Base-by-base conservation (phyloP, 1,140 invertebrate genomes). In the Drosophila fuyamai region DNA sequence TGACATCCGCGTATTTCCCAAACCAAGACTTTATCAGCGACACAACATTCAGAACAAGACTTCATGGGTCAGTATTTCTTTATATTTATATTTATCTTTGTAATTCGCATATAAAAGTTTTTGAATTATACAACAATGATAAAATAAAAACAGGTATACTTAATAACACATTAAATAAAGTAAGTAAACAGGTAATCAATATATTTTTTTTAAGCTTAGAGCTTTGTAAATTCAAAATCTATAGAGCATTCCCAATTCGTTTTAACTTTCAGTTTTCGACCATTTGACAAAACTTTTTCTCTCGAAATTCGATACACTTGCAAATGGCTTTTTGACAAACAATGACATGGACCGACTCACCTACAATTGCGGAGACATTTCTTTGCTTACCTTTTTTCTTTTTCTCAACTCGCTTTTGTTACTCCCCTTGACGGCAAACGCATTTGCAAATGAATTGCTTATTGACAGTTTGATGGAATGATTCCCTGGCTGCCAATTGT, bases 401-500 rank as follows among this genome's bases (percentile, higher is more conserved):
- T 47, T 32, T 51, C 55, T 66, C 48, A 35, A 43, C 38, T 65
- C 16, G 59, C 40, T 18, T 41, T 44, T 54, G 48, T 50, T 38
- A 41, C 47, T 53, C 43, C 65, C 73, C 53, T 62, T 53, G 74
- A 62, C 61, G 76, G 71, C 53, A 62, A 73, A 73, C 62, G 73
- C 84, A 84, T 89, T 89, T 89, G 84, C 84, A 89, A 89, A 89
- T 89, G 84, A 89, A 89, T 84, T 83, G 84, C 84, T 89, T 89
- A 89, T 89, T 89, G 84, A 89, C 84, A 89, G 84, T 84, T 89
- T 89, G 84, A 89, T 89, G 82, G 80, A 84, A 84, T 72, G 84
- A 81, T 81, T 67, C 32, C 67, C 67, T 56, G 27, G 71, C 68
- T 79, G 78, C 61, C 76, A 70, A 63, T 68, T 79, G 68, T 71